Percentiles rank a stretch among this genome's conserved stretches.
Conservation (phyloP, 2,797 vertebrate species). For the Microhierax caerulescens region DNA sequence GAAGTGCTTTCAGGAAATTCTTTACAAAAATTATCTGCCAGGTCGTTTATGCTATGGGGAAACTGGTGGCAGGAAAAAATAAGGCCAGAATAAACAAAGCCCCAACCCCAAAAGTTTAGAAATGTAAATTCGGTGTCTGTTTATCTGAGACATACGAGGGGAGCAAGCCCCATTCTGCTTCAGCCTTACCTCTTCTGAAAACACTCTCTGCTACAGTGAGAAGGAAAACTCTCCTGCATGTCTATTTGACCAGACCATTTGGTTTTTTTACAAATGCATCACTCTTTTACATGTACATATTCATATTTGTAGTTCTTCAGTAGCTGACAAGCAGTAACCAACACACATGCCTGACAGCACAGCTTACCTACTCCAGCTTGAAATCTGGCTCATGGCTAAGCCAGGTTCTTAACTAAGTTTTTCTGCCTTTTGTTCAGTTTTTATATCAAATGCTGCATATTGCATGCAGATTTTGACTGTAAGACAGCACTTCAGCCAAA, state of each 20-base stretch:
- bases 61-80: neutral
- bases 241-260: neutral
- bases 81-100: neutral
- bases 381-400: neutral
- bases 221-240: neutral
- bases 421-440: neutral
- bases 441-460: neutral
- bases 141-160: neutral
- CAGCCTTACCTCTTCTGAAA: neutral
- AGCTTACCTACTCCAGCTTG: neutral
- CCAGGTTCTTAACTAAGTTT: neutral
- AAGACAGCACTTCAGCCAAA: constrained; percentile 20
- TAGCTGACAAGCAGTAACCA: neutral
- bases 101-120: neutral
- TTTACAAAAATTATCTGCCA: neutral
- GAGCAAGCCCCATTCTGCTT: neutral
- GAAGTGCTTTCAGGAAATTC: neutral
- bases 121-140: neutral
- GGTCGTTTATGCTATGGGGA: neutral
- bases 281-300: neutral
- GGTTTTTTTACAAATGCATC: neutral
- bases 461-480: neutral
- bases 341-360: neutral
- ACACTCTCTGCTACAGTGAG: neutral
- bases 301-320: neutral